These are phyloP conservation scores for Nipponia nippon DNA, from an alignment of 2,113 vertebrate genomes.

Conservation along the genomic window DNA sequence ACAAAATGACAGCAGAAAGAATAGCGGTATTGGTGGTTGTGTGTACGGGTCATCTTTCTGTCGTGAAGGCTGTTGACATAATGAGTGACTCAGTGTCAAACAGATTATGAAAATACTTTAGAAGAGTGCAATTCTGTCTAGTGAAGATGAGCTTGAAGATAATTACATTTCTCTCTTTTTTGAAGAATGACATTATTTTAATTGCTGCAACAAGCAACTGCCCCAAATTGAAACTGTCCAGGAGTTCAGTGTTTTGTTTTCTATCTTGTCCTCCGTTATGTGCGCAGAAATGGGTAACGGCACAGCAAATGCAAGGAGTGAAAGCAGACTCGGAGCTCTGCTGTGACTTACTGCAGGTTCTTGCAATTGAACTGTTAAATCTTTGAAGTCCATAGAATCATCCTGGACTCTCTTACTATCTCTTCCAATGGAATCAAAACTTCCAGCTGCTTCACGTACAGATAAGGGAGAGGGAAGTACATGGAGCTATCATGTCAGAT, in stretches of 20 bases:
- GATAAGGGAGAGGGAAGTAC: not conserved
- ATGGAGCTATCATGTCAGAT: not conserved
- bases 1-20: not conserved
- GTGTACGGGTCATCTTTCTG: not conserved
- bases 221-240: not conserved
- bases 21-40: not conserved
- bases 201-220: not conserved
- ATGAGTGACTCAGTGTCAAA: not conserved
- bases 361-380: not conserved
- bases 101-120: not conserved
- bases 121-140: not conserved
- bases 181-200: not conserved
- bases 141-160: not conserved
- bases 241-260: not conserved
- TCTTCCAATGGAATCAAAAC: not conserved
- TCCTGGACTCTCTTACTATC: not conserved
- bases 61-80: not conserved
- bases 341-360: not conserved
- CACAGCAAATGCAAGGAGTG: not conserved
- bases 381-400: not conserved
- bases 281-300: not conserved
- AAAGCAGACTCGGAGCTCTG: not conserved
- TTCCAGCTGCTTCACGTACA: not conserved
- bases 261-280: rapidly evolving
- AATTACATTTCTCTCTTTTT: not conserved